Base-by-base conservation (phyloP, 2,888 invertebrate genomes). In the Anthrax anthrax region DNA sequence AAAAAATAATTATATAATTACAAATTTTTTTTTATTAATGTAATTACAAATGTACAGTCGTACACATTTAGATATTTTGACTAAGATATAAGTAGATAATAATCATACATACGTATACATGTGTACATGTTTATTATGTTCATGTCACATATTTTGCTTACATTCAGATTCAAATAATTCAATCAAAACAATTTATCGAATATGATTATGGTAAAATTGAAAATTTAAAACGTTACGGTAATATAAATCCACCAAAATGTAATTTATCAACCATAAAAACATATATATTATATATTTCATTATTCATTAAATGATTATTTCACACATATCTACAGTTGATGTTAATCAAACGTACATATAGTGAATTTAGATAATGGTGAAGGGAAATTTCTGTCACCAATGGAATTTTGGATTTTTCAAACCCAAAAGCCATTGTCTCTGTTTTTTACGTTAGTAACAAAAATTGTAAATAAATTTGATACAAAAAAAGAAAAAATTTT, bases 251-350 rank as follows among this genome's bases (percentile, higher is more conserved):
- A 36, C 77, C 77, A 1, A 60, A 66, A 13, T 78, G 77, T 53
- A 68, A 75, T 55, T 57, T 77, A 13, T 61, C 64, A 16, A 70
- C 68, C 34, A 65, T 76, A 10, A 72, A 65, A 49, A 69, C 72
- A 17, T 76, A 76, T 1, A 70, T 76, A n/a, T n/a, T n/a, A n/a
- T 32, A 72, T 72, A 2, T 58, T 81, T 12, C 74, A 75, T 55
- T 76, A 73, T 55, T 72, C 74, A 9, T 64, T 67, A 5, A 75
- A 76, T 16, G 86, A 87, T 60, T 77, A 78, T 75, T 59, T 85
- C 17, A 74, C 81, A 1, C 67, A 72, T 43, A n/a, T n/a, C n/a
- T n/a, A 70, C 72, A 4, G 60, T 61, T 52, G 80, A 81, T 48
- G 77, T 80, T 1, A 61, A 72, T 37, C 62, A 66, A 17, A 58